A percentile compares a stretch with the other conserved stretches of the same genome.
These are phyloP conservation scores for Cherax quadricarinatus DNA, from an alignment of 1,140 invertebrate species.

Conservation along the genomic window DNA sequence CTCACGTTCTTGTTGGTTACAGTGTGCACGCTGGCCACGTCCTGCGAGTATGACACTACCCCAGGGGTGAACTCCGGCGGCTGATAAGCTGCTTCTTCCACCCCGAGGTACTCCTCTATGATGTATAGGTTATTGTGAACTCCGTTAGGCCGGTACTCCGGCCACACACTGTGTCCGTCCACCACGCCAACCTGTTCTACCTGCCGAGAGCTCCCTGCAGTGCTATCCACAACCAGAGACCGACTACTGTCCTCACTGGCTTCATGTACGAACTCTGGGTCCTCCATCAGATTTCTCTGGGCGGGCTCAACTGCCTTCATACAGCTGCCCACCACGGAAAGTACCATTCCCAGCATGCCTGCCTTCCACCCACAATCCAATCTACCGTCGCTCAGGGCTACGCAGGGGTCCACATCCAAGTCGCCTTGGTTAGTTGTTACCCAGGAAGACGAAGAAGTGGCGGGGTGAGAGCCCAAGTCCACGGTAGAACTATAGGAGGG, in stretches of 20 bases:
- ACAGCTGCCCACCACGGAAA: constrained; percentile 44
- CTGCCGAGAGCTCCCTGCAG: background rate
- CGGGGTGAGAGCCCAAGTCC: background rate
- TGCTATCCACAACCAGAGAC: background rate
- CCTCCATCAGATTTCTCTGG: constrained; percentile 36
- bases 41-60: background rate
- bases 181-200: background rate
- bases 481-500: background rate
- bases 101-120: constrained; percentile 27
- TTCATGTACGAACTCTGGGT: constrained; percentile 35
- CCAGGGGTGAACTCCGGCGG: background rate
- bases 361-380: background rate
- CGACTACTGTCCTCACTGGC: constrained; percentile 9
- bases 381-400: background rate
- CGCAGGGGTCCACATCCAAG: background rate
- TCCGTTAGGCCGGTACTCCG: background rate
- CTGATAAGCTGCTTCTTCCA: background rate
- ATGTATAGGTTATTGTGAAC: constrained; percentile 7
- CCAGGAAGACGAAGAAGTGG: background rate
- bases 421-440: background rate
- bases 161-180: background rate
- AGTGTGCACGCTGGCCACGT: background rate
- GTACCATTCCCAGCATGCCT: constrained; percentile 47
- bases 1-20: background rate
- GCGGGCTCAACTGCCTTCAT: constrained; percentile 45